Conservation (phyloP, 2,888 invertebrate species). For the Idaea dimidiata region DNA sequence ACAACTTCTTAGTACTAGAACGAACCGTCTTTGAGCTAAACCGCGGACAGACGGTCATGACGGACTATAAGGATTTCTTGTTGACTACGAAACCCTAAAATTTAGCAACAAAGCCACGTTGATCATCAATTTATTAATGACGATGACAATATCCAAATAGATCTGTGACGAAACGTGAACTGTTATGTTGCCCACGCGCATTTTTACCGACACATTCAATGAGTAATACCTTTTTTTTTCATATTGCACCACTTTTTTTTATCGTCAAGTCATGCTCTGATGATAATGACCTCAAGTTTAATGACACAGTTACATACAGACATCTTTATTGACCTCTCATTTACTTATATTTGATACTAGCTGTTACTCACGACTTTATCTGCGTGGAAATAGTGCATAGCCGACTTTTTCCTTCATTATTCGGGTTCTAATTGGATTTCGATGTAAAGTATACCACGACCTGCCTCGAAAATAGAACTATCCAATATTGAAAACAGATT, state of each 20-base stretch:
- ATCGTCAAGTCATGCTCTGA: conserved; percentile 23
- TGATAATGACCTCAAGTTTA: conserved; percentile 42
- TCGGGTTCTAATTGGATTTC: too few relatives aligned
- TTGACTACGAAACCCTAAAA: too few relatives aligned
- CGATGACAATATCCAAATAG: conserved; percentile 14
- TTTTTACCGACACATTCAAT: conserved; percentile 45
- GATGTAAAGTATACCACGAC: too few relatives aligned
- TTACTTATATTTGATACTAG: not conserved
- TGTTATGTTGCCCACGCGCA: conserved; percentile 52
- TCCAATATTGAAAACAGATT: too few relatives aligned
- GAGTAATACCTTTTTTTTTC: conserved; percentile 52
- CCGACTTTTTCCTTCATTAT: too few relatives aligned
- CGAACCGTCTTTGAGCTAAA: too few relatives aligned
- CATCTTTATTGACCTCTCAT: not conserved
- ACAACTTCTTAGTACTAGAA: too few relatives aligned
- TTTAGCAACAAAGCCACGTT: not conserved
- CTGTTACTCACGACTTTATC: too few relatives aligned
- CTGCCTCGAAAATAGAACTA: too few relatives aligned
- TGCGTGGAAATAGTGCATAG: too few relatives aligned
- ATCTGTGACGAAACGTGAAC: conserved; percentile 47
- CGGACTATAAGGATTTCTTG: too few relatives aligned
- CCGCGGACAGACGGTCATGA: too few relatives aligned
- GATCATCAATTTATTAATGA: conserved; percentile 9
- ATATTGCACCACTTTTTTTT: conserved; percentile 43
- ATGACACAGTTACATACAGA: conserved; percentile 33